Percentiles rank a stretch among this genome's conserved stretches.
These are phyloP conservation scores for Sebastes iracundus DNA, from an alignment of 2,797 vertebrate species.

Conservation along the genomic window DNA sequence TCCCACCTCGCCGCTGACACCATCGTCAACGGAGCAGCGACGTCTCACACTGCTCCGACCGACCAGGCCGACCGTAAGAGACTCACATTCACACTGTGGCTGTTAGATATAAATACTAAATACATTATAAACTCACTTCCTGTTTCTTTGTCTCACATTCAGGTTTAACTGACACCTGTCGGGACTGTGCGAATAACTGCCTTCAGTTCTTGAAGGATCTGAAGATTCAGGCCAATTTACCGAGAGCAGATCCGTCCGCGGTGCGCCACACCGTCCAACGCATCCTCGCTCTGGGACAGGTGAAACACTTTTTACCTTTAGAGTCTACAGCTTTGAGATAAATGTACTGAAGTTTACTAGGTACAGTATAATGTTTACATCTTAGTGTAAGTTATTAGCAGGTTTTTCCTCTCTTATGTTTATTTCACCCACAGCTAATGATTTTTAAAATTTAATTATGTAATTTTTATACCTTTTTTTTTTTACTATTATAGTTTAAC, in stretches of 20 bases:
- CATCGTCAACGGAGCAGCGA: conserved; percentile 87
- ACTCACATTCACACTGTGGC: background rate
- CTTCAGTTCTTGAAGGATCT: conserved; percentile 81
- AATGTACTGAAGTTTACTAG: background rate
- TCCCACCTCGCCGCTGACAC: conserved; percentile 91
- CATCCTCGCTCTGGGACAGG: conserved; percentile 75
- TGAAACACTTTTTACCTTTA: conserved; percentile 4
- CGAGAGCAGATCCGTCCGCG: conserved; percentile 69
- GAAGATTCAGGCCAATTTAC: conserved; percentile 76
- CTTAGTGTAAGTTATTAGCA: no score
- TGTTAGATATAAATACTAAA: background rate
- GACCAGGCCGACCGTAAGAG: conserved; percentile 91
- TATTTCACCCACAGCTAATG: background rate
- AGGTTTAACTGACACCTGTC: conserved; percentile 81
- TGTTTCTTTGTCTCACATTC: background rate
- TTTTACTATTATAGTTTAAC: no score
- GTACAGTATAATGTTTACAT: background rate
- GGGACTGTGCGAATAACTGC: conserved; percentile 78
- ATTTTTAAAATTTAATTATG: no score
- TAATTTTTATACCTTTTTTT: no score
- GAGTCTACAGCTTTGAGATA: background rate
- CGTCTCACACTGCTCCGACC: conserved; percentile 87
- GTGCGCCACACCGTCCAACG: conserved; percentile 75
- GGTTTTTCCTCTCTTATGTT: background rate
- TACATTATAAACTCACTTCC: background rate